Evolutionary conservation across 1,140 invertebrate genomes (phyloP).

Genomic region (Lutraria rhynchaena): DNA sequence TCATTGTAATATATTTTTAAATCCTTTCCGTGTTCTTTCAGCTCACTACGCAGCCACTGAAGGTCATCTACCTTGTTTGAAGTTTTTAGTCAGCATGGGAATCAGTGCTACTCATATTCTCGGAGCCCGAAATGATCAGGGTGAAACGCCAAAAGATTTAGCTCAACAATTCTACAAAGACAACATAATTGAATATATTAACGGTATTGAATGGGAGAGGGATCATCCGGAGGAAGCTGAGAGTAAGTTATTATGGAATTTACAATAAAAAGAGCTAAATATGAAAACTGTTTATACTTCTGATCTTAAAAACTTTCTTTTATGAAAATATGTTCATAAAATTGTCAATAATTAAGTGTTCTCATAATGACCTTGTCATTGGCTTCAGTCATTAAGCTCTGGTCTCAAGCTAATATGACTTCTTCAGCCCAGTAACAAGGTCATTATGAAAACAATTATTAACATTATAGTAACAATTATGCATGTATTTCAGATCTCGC

Average conservation of each 20-base stretch:
- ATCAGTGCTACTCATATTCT: slow-evolving; percentile 75
- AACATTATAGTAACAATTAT: not conserved
- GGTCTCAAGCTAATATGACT: no score
- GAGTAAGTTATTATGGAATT: no score
- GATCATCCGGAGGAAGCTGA: slow-evolving; percentile 81
- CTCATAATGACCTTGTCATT: no score
- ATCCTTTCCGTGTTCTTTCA: slow-evolving; percentile 50
- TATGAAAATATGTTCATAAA: no score
- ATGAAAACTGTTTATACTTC: no score
- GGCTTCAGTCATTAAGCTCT: no score
- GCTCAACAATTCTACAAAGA: slow-evolving; percentile 82
- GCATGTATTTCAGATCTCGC: slow-evolving; percentile 75
- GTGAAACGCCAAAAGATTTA: slow-evolving; percentile 82
- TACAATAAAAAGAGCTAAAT: no score
- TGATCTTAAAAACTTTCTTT: no score
- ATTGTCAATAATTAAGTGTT: no score
- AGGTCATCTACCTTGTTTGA: slow-evolving; percentile 82
- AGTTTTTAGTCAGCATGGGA: slow-evolving; percentile 80
- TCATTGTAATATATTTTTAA: not conserved
- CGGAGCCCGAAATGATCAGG: slow-evolving; percentile 81
- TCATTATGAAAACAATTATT: no score
- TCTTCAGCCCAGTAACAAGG: no score
- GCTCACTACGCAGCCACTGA: slow-evolving; percentile 81
- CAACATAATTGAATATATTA: slow-evolving; percentile 80
- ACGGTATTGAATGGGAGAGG: slow-evolving; percentile 81